Evolutionary conservation across 1,140 invertebrate species (phyloP).

Genomic region (Trachelipus rathkii): DNA sequence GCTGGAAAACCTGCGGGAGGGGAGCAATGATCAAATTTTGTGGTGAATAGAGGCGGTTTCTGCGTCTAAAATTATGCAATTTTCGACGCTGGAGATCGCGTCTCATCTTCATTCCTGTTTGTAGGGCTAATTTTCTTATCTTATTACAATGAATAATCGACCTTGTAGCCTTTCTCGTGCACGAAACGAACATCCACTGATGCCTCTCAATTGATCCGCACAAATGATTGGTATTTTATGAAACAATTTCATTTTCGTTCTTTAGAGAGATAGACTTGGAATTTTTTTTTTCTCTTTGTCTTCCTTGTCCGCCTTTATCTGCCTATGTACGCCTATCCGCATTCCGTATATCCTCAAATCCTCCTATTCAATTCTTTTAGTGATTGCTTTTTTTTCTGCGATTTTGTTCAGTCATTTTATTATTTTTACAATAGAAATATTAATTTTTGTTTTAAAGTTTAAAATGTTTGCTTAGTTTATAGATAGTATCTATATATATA

Average conservation of each 20-base stretch:
- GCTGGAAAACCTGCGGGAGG: not conserved
- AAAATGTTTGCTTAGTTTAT: not conserved
- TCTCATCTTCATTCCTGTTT: not conserved
- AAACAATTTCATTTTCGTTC: not conserved
- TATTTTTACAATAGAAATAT: not conserved
- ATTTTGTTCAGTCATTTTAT: not conserved
- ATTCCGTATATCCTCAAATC: not conserved
- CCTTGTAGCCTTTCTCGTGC: not conserved
- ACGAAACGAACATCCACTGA: not conserved
- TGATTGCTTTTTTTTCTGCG: not conserved
- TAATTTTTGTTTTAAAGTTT: not conserved
- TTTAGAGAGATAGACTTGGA: not conserved
- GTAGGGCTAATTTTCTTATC: not conserved
- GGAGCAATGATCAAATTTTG: not conserved
- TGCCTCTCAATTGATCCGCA: not conserved
- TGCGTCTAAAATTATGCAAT: not conserved
- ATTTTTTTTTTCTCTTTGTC: not conserved
- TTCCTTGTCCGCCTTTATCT: too few relatives aligned
- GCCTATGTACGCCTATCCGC: too few relatives aligned
- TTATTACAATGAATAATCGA: conserved; percentile 9
- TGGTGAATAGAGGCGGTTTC: not conserved
- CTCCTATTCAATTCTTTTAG: not conserved
- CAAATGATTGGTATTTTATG: not conserved
- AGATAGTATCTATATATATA: conserved; percentile 1
- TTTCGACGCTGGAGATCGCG: not conserved